Evolutionary conservation across 2,797 vertebrate genomes (phyloP).

Genomic region (Cossypha caffra): DNA sequence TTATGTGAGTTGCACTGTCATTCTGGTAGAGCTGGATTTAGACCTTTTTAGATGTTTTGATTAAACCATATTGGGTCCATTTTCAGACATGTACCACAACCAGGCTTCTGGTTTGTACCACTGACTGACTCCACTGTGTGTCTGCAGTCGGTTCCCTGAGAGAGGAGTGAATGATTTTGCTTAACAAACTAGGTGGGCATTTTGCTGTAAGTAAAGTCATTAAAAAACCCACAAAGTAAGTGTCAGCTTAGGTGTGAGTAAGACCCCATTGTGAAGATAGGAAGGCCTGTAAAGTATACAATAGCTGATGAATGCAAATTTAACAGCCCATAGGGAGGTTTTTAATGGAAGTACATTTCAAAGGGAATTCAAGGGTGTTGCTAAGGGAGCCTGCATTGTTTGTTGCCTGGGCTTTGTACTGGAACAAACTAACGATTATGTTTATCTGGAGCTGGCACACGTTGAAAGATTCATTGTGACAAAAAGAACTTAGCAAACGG

Average conservation of each 20-base stretch:
- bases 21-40: not conserved
- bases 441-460: not conserved
- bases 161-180: not conserved
- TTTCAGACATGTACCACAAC: not conserved
- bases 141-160: not conserved
- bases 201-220: not conserved
- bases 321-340: not conserved
- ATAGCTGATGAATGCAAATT: not conserved
- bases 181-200: not conserved
- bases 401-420: not conserved
- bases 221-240: not conserved
- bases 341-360: not conserved
- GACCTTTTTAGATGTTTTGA: not conserved
- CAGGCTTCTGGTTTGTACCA: rapidly evolving
- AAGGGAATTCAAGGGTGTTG: not conserved
- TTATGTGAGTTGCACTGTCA: not conserved
- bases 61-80: not conserved
- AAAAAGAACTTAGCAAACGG: conserved; percentile 31
- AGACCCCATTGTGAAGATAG: not conserved
- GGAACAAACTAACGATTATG: not conserved
- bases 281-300: not conserved
- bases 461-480: conserved; percentile 18
- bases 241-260: not conserved
- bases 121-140: not conserved
- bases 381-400: not conserved